Base-by-base conservation (phyloP, 2,888 invertebrate species). In the Shargacucullia verbasci region DNA sequence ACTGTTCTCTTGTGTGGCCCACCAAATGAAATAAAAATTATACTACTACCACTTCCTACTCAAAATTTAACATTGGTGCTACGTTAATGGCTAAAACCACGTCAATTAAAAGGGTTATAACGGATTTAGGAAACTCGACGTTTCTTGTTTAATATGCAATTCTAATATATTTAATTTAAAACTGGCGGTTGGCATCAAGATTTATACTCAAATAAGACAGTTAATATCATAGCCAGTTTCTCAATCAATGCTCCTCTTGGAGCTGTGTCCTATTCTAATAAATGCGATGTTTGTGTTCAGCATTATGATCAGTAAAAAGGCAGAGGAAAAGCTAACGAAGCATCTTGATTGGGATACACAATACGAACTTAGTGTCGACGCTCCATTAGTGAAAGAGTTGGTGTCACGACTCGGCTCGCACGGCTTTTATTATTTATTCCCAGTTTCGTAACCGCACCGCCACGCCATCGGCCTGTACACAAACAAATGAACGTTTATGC, bases 341-440 rank as follows among this genome's bases (percentile, higher is more conserved):
- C 81, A 93, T 92, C 92, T 92, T 91, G 92, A 92, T 93, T 90
- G 85, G 76, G 82, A 77, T 79, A 81, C 80, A 87, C 89, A 86
- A 83, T 88, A 85, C 90, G 82, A 83, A 86, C 86, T 83, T 84
- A 85, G 85, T 83, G 81, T 80, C 84, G 84, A 77, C 73, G 82
- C 83, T 91, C 91, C 92, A 93, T 93, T 93, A 93, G 90, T 83
- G 89, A 88, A 86, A 88, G 89, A 88, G 88, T 87, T 87, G 83
- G 86, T 91, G 92, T 93, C 93, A 93, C 93, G 93, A 93, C 84
- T 90, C 82, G 73, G 73, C 84, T 84, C 80, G 85, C 85, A 81
- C 82, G 86, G 83, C 76, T 88, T 87, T 87, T 92, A 91, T 92
- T 93, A 91, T 91, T 93, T 91, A 91, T 91, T 84, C 83, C 81